A percentile compares a stretch with the other conserved stretches of the same genome.
Evolutionary conservation across 1,140 invertebrate species (phyloP).

Genomic region (Pinna nobilis): DNA sequence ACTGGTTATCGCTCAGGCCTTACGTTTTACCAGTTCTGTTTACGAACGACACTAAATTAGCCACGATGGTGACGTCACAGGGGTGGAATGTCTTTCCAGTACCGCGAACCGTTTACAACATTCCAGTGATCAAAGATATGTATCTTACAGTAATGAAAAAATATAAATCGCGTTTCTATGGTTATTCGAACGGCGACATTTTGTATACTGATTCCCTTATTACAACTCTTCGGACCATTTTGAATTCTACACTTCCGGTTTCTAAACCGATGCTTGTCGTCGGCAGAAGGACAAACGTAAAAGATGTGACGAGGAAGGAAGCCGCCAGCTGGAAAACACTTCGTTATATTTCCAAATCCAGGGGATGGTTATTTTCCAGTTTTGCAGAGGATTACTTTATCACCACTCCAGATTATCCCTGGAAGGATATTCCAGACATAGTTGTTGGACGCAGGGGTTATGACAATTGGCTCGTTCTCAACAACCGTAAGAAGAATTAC

Average conservation of each 20-base stretch:
- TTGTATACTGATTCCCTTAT: conserved; percentile 47
- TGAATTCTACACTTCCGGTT: conserved; percentile 8
- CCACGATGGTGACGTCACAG: conserved; percentile 13
- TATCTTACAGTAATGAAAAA: conserved; percentile 42
- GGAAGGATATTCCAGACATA: conserved; percentile 55
- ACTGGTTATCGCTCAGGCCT: conserved; percentile 48
- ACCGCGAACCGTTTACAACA: conserved; percentile 37
- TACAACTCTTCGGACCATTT: conserved; percentile 35
- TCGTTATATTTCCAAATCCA: conserved; percentile 19
- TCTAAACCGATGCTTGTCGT: conserved; percentile 40
- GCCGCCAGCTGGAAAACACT: conserved; percentile 39
- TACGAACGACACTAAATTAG: conserved; percentile 33
- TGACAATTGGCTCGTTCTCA: conserved; percentile 60
- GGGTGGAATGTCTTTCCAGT: conserved; percentile 41
- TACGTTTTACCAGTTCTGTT: conserved; percentile 47
- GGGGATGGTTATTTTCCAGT: conserved; percentile 47
- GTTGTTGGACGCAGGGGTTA: conserved; percentile 57
- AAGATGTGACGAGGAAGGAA: conserved; percentile 44
- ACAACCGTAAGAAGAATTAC: conserved; percentile 40
- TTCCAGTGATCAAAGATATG: conserved; percentile 56
- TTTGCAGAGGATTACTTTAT: conserved; percentile 62
- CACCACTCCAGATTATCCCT: conserved; percentile 48
- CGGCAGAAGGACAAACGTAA: conserved; percentile 50
- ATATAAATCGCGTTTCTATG: conserved; percentile 48
- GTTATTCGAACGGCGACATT: conserved; percentile 54